Conservation (phyloP, 2,797 vertebrate genomes). For the Echeneis naucrates region DNA sequence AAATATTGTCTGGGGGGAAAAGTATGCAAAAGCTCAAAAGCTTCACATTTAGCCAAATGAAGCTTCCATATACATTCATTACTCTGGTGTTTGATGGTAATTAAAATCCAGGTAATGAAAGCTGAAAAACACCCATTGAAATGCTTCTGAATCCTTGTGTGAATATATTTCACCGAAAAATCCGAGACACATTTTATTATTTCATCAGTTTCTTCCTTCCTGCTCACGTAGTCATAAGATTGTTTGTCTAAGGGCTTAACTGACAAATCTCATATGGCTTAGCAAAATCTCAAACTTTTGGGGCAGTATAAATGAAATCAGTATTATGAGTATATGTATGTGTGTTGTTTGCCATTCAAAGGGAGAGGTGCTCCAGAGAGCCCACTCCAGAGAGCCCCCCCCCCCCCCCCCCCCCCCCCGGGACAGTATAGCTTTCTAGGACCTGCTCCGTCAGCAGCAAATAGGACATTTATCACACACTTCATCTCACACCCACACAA, state of each 20-base stretch:
- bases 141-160: constrained; percentile 27
- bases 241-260: constrained; percentile 38
- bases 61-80: constrained; percentile 43
- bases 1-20: constrained; percentile 73
- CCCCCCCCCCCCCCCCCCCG: constrained; percentile 60
- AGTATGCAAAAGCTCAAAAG: constrained; percentile 53
- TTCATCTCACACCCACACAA: constrained; percentile 47
- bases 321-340: constrained; percentile 14
- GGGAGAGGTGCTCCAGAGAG: constrained; percentile 58
- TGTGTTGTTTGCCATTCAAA: constrained; percentile 67
- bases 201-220: constrained; percentile 12
- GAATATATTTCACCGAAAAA: constrained; percentile 21
- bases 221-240: constrained; percentile 8
- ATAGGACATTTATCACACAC: constrained; percentile 78
- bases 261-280: constrained; percentile 29
- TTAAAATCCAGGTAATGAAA: constrained; percentile 66
- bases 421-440: constrained; percentile 63
- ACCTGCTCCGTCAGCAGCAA: constrained; percentile 76
- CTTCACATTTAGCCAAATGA: constrained; percentile 33
- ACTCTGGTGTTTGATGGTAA: constrained; percentile 41
- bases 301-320: constrained; percentile 38
- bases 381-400: no score
- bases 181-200: constrained; percentile 26
- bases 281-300: constrained; percentile 35
- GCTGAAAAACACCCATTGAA: constrained; percentile 30